Evolutionary conservation across 2,888 invertebrate genomes (phyloP), one percentile per base, ranked within the genome.

Genomic region (Anaspis maculata): DNA sequence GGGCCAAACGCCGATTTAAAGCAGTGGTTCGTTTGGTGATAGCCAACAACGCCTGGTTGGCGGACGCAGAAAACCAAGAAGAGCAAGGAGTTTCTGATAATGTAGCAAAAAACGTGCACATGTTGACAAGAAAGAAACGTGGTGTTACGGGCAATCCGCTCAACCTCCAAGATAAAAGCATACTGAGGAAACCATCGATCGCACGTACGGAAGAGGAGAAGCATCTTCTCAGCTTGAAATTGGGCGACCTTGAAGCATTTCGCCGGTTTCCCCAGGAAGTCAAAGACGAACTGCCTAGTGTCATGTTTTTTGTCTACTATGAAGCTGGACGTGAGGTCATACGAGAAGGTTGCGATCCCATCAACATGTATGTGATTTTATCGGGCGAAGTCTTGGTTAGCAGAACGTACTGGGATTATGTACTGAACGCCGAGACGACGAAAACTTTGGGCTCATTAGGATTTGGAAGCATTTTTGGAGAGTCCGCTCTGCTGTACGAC

Each of bases 381-480:
- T 67, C 68, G 1, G 84, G 84, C 2, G 71, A 74, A 51, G 65
- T 73, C 6, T 54, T 52, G 4, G 67, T 77, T 32, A 70, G 70
- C 25, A 72, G 70, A 35, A 58, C 65, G 48, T 52, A 67, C 1
- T 71, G 56, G 35, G 77, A 79, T 43, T 68, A 69, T 32, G 51
- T 73, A 13, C 50, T 71, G 2, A 65, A 72, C 10, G 57, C 68
- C 48, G 47, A 62, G 26, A 52, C 69, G 1, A 68, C 68, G 0
- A 60, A 67, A 11, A 70, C 73, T 10, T 60, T 74, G 5, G 74
- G 73, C 3, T 54, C 53, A 1, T 67, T 78, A 61, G 68, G 67
- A 14, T 42, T 70, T 1, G 80, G 79, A 0, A 74, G 74, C 31
- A 73, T 74, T 68, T 79, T 81, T 46, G 82, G 81, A 1, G 79